These are phyloP conservation scores for Eutolmus rufibarbis DNA, from an alignment of 2,888 invertebrate genomes.

Conservation along the genomic window DNA sequence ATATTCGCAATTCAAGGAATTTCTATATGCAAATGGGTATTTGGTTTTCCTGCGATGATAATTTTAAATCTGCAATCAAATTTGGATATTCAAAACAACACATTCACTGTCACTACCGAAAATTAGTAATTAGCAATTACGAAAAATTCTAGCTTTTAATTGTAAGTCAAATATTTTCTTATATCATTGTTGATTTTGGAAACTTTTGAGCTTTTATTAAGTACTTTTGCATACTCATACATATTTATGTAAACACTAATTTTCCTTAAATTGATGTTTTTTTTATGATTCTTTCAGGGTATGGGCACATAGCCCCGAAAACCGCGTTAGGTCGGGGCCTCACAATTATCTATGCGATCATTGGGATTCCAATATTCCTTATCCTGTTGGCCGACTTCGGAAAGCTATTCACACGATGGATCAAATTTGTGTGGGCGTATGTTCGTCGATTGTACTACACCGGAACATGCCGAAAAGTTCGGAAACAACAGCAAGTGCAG, in stretches of 20 bases:
- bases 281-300: constrained; percentile 72
- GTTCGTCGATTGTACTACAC: constrained; percentile 85
- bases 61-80: no score
- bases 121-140: no score
- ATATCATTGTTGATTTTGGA: no score
- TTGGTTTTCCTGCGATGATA: no score
- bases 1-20: no score
- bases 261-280: neutral
- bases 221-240: no score
- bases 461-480: constrained; percentile 79
- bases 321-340: constrained; percentile 85
- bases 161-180: no score
- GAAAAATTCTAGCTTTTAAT: no score
- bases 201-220: no score
- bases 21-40: no score
- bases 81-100: no score
- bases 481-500: constrained; percentile 78
- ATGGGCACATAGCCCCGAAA: constrained; percentile 94
- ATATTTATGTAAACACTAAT: neutral
- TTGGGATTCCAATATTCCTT: constrained; percentile 95
- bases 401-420: constrained; percentile 86
- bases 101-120: no score
- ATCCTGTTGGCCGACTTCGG: constrained; percentile 95
- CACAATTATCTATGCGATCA: constrained; percentile 91
- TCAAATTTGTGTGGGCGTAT: constrained; percentile 90